A percentile compares a stretch with the other conserved stretches of the same genome.
These are phyloP conservation scores for Drosophila orosa DNA, from an alignment of 1,140 invertebrate genomes.

Conservation along the genomic window DNA sequence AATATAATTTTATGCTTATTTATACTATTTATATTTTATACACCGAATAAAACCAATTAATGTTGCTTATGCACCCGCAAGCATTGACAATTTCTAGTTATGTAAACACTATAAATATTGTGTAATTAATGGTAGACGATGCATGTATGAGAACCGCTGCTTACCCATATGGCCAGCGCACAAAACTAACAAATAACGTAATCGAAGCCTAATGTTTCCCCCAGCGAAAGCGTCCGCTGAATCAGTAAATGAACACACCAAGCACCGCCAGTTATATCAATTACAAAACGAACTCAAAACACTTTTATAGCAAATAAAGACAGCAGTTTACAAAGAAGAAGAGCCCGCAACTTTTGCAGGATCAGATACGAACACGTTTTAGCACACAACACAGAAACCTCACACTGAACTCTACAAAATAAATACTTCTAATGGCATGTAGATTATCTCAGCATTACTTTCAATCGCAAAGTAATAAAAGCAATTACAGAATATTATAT, in stretches of 20 bases:
- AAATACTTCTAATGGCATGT: conserved; percentile 35
- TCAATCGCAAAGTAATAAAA: conserved; percentile 35
- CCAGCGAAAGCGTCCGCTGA: conserved; percentile 35
- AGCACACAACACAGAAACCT: conserved; percentile 76
- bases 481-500: conserved; percentile 51
- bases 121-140: conserved; percentile 34
- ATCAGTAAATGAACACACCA: conserved; percentile 46
- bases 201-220: conserved; percentile 25
- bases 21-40: conserved; percentile 66
- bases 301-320: conserved; percentile 51
- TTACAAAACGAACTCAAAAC: conserved; percentile 52
- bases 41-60: conserved; percentile 49
- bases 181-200: conserved; percentile 48
- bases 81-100: conserved; percentile 67
- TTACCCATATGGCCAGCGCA: conserved; percentile 44
- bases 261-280: conserved; percentile 79
- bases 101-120: conserved; percentile 47
- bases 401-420: conserved; percentile 44
- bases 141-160: conserved; percentile 43
- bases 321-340: conserved; percentile 16
- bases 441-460: conserved; percentile 53
- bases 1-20: conserved; percentile 70
- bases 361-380: conserved; percentile 41
- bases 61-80: conserved; percentile 47
- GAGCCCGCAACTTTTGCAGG: conserved; percentile 30